Evolutionary conservation across 2,113 vertebrate genomes (phyloP), one percentile per base, ranked within the genome.

Genomic region (Notothenia rossii): DNA sequence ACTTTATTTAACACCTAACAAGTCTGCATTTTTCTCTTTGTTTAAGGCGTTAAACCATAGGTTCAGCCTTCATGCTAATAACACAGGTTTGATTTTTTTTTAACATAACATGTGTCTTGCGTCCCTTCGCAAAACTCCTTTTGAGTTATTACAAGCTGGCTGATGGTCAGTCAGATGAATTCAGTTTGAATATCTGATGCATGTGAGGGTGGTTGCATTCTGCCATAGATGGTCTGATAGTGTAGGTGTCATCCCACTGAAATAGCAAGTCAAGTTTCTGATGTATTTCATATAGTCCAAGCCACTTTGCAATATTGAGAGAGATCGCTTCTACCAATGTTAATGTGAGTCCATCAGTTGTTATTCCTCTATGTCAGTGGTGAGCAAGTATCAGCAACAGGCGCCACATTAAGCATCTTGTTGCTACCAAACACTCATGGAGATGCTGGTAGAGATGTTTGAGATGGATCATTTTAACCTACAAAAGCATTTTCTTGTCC

Each of bases 361-460:
- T 75, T 82, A 25, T 75, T 73, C 20, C 79, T 62, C 49, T 50
- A 58, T 49, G 29, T 67, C 86, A 65, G 65, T 55, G 56, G 50
- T 72, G 66, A 70, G 61, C 48, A 72, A 65, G 50, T 14, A 50
- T 64, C 54, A 25, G 68, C 59, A 59, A 48, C 43, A 60, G 51
- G 53, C 59, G 71, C 43, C 43, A 82, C 61, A 75, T 79, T 81
- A 75, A 43, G 64, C 45, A 36, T 75, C 18, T 62, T 78, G 73
- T 60, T 77, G 65, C 79, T 64, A n/a, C 48, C 43, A 75, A 58
- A 81, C 53, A 55, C 61, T 68, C 46, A 10, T 1, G 18, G 61
- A 80, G 12, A n/a, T 40, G 17, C 59, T 45, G 72, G 81, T 78
- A 61, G 71, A 72, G 75, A 82, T 62, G 77, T 82, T 84, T 71